Evolutionary conservation across 2,888 invertebrate genomes (phyloP), one percentile per base, ranked within the genome.

Genomic region (Imbricaverruca yamaguchii): DNA sequence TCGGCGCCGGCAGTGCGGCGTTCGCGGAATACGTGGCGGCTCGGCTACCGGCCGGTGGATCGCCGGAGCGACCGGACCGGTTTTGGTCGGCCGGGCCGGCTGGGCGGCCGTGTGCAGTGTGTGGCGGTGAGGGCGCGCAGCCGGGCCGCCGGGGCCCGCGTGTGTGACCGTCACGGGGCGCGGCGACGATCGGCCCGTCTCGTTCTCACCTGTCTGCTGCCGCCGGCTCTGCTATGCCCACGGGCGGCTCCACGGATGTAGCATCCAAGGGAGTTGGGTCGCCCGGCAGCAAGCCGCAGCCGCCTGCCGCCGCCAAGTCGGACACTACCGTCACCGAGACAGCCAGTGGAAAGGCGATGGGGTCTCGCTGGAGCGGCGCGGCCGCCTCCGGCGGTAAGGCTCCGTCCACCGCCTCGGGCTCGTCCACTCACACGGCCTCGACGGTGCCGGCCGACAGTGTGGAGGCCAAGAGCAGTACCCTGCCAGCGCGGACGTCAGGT

Each of bases 361-460:
- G 69, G 39, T 39, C 39, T 18, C 69, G 69, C 25, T 25, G 21
- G 39, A 69, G 69, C 53, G 8, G n/a, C 15, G 12, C 69, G 69
- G 25, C 69, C 8, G 69, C 39, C 53, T 39, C 69, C 10, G 53
- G n/a, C 39, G 69, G 69, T 15, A 69, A 69, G 15, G 69, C 69
- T 39, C 69, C 69, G 12, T 69, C 69, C 4, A 69, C 69, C n/a
- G 53, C 53, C 10, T 69, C 69, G 4, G 69, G n/a, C 15, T 69
- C 69, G 8, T 69, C 69, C 18, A 69, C 69, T 4, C 69, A 69
- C 69, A 69, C 69, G 69, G 69, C 69, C 39, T 69, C 69, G 2
- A 69, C 69, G 8, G 69, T 69, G 15, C 69, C 69, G 39, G 69
- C 39, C 69, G 69, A 69, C 69, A 15, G 15, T 18, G 69, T 53